Evolutionary conservation across 2,113 vertebrate genomes (phyloP).

Genomic region (Bubo scandiacus): DNA sequence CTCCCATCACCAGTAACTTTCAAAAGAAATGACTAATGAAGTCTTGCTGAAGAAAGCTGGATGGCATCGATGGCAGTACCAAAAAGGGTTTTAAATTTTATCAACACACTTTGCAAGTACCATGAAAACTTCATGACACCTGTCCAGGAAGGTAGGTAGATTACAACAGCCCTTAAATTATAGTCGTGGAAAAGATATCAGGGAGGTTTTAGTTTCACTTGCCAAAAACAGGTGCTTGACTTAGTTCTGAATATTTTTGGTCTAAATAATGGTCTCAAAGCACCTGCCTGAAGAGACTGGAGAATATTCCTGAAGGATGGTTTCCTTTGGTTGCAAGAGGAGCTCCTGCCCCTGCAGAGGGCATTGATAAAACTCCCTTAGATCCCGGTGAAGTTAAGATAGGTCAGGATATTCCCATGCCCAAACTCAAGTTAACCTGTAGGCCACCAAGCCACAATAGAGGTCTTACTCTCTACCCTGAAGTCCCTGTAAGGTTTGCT

Average conservation of each 20-base stretch:
- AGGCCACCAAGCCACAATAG: neutral
- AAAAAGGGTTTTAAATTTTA: neutral
- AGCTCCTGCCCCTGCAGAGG: neutral
- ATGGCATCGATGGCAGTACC: fast-evolving
- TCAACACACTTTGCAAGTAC: neutral
- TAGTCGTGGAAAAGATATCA: neutral
- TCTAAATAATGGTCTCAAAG: neutral
- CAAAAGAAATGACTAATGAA: neutral
- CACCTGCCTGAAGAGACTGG: neutral
- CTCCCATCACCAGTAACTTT: neutral
- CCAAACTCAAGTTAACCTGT: neutral
- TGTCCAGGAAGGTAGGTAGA: neutral
- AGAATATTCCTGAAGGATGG: neutral
- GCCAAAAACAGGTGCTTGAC: neutral
- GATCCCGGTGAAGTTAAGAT: neutral
- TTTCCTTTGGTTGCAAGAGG: neutral
- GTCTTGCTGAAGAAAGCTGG: neutral
- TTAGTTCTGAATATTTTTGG: neutral
- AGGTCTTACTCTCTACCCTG: neutral
- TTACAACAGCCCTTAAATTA: neutral
- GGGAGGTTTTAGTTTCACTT: neutral
- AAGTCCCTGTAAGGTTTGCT: neutral
- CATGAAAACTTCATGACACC: neutral
- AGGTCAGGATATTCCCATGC: neutral
- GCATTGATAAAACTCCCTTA: neutral